phyloP scores from a whole-genome alignment of 2,888 invertebrate genomes.

The Tetragonula carbonaria region DNA sequence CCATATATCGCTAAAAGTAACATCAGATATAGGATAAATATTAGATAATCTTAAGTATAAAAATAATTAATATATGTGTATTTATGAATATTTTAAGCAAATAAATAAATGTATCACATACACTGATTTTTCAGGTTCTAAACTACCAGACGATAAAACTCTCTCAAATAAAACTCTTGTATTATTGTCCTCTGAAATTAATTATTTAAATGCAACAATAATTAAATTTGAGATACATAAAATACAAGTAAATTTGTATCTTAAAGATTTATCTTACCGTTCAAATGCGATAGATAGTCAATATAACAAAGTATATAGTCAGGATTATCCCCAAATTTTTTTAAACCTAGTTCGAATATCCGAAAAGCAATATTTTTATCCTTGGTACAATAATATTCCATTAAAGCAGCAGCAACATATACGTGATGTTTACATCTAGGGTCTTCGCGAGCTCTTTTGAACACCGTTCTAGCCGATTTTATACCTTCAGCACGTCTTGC shows the following conservation, averaged over 20 bases:
- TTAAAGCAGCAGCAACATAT: conserved; percentile 97
- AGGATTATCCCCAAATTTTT: conserved; percentile 97
- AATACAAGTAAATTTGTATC: not conserved
- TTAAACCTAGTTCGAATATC: conserved; percentile 98
- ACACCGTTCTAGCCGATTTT: conserved; percentile 96
- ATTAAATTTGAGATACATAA: not conserved
- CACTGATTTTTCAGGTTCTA: conserved; percentile 96
- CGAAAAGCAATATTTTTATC: conserved; percentile 98
- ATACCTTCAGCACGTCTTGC: conserved; percentile 98
- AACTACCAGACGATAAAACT: conserved; percentile 95
- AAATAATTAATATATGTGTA: conserved; percentile 2
- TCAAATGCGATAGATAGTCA: conserved; percentile 98
- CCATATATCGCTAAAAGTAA: conserved; percentile 94
- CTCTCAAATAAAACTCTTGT: conserved; percentile 99
- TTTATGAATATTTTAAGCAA: not conserved
- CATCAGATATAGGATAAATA: not conserved
- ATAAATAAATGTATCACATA: conserved; percentile 83
- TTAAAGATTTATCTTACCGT: conserved; percentile 87
- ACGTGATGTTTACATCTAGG: conserved; percentile 93
- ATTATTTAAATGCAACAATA: conserved; percentile 1
- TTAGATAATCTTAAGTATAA: not conserved
- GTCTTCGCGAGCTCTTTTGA: conserved; percentile 98
- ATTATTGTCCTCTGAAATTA: conserved; percentile 97
- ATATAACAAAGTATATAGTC: conserved; percentile 98
- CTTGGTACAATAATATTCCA: conserved; percentile 99